Evolutionary conservation across 2,113 vertebrate genomes (phyloP), one percentile per base, ranked within the genome.

Genomic region (Plecotus auritus): DNA sequence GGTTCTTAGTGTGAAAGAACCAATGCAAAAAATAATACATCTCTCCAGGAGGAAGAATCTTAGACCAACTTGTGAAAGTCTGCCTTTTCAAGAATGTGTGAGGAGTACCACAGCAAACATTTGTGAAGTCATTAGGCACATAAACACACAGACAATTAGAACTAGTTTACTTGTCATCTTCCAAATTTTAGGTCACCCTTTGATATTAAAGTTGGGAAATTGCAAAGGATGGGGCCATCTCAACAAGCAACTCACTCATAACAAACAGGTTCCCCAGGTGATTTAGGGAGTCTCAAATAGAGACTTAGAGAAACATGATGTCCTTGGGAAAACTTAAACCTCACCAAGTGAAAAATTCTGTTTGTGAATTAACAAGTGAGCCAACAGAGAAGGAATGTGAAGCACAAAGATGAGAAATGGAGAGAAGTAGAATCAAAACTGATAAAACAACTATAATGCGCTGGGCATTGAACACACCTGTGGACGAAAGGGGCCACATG

Each of bases 21-120:
- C 2, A 95, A 86, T 47, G 66, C 16, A 86, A 32, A 94, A 95
- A 96, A 61, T 93, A 85, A 93, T 64, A 28, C 94, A 18, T 95
- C 26, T 77, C 37, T n/a, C 70, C 23, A 45, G 54, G 26, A 66
- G 0, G 14, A 26, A 93, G 54, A 93, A 64, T 4, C 42, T 77
- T 16, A 67, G 16, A 81, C 64, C 2, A 78, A 83, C 73, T 45
- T 35, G 5, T 64, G 28, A 22, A 66, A 74, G 30, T 74, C 10
- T 84, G 6, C 13, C n/a, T 90, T 69, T 73, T 67, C 20, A 69
- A 54, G 30, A 89, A 45, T 9, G 4, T 69, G 35, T 69, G 74
- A 85, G 22, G 23, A 76, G 8, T 1, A 69, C 12, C 82, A n/a
- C 9, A 72, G 4, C 20, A 89, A 84, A n/a, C 20, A 42, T 59